Base-by-base conservation (phyloP, 1,140 invertebrate species). In the Achatina immaculata region DNA sequence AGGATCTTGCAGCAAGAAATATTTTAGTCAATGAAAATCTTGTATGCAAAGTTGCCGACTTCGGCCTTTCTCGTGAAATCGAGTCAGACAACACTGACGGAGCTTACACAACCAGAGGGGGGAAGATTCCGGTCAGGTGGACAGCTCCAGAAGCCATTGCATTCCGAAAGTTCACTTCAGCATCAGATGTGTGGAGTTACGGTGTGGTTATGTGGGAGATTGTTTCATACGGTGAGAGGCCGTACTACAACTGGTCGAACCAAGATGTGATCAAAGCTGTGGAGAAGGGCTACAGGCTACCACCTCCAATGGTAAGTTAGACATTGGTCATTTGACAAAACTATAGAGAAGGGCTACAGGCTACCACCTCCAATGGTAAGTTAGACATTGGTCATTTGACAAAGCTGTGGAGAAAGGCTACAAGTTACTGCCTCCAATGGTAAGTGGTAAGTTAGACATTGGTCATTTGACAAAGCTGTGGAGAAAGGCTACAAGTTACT, bases 171-270 rank as follows among this genome's bases (percentile, higher is more conserved):
- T 99, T 99, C 90, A 99, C 98, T 1, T 98, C 97, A 31, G 96
- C 98, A 16, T 98, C 97, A 80, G 98, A 99, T 91, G 97, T 99
- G 0, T 99, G 98, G 98, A 98, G 96, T 82, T 98, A 99, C 93
- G 98, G 98, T 38, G 98, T 99, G 80, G 96, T 99, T 7, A 97
- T 97, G 91, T 99, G 99, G 99, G 99, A 99, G 90, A 97, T 99
- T 0, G 98, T 99, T 95, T 98, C 97, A 21, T 99, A 99, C 90
- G 98, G 99, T 3, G 98, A 99, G 90, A 93, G 98, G 74, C 99
- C 98, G 21, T 99, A 99, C 92, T 99, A 98, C 98, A 99, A 99
- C 92, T 99, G 99, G 99, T 98, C 96, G 79, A 99, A 99, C 92
- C 98, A 98, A 92, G 98, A 99, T 93, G 98, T 99, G 31, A 99